Conservation (phyloP, 2,113 vertebrate species). For the Microtus pennsylvanicus region DNA sequence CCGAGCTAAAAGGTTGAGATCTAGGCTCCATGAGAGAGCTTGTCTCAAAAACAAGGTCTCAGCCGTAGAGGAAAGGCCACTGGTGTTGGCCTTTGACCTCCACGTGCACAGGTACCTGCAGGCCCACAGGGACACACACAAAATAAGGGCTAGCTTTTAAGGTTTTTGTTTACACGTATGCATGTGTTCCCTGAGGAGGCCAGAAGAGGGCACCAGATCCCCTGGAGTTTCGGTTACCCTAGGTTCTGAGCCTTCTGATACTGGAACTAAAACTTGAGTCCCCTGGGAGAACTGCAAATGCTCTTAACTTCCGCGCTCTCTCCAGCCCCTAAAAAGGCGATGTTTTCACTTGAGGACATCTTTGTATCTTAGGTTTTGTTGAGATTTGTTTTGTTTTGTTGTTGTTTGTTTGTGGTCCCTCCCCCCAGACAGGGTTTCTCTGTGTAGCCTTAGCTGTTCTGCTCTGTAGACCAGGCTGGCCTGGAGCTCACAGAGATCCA, state of each 20-base stretch:
- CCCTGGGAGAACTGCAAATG: neutral
- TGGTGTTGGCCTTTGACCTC: neutral
- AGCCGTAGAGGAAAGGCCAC: neutral
- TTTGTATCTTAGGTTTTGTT: neutral
- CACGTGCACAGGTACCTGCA: neutral
- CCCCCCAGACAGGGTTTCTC: neutral
- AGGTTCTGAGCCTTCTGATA: neutral
- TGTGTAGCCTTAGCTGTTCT: no score
- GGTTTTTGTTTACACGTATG: neutral
- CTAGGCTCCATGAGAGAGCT: neutral
- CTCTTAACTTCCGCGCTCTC: neutral
- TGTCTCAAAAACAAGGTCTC: neutral
- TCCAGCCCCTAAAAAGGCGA: neutral
- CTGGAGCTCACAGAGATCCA: no score
- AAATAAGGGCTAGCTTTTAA: neutral
- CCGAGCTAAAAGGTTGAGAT: neutral
- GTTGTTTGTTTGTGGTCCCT: no score
- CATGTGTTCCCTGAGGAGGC: neutral
- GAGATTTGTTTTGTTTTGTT: neutral
- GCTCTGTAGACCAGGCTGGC: no score
- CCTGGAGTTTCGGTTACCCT: neutral
- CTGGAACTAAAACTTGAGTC: neutral
- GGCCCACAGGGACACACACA: neutral
- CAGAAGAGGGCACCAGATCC: neutral
- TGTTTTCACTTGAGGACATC: neutral